A percentile compares a stretch with the other conserved stretches of the same genome.
Evolutionary conservation across 2,113 vertebrate genomes (phyloP).

Genomic region (Plotosus lineatus): DNA sequence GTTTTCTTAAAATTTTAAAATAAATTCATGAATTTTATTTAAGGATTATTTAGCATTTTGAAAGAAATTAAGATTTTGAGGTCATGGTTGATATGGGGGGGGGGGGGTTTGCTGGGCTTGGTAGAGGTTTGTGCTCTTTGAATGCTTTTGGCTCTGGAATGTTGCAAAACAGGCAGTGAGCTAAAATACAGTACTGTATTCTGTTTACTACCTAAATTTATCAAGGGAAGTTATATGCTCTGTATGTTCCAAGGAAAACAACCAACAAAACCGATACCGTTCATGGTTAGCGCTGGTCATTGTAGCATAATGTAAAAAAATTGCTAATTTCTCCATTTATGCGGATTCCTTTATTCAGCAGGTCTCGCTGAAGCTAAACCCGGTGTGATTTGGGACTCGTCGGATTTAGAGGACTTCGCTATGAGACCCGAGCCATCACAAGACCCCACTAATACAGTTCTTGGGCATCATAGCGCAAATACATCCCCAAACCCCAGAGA

Average conservation of each 20-base stretch:
- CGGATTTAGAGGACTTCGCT: conserved; percentile 20
- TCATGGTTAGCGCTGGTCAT: background rate
- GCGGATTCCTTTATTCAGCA: background rate
- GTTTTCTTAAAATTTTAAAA: too few species aligned
- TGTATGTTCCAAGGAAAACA: background rate
- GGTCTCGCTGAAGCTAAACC: conserved; percentile 38
- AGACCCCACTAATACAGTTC: conserved; percentile 6
- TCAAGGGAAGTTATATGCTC: background rate
- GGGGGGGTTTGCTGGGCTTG: too few species aligned
- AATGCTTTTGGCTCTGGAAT: too few species aligned
- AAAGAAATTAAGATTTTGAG: too few species aligned
- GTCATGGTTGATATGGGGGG: too few species aligned
- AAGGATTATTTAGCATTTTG: too few species aligned
- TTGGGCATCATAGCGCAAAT: conserved; percentile 12
- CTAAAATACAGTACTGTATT: background rate
- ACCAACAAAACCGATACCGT: background rate
- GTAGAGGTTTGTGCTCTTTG: too few species aligned
- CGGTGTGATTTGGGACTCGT: conserved; percentile 35
- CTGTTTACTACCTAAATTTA: background rate
- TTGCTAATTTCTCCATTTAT: background rate
- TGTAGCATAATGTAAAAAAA: background rate
- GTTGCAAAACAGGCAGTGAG: background rate
- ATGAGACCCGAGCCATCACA: conserved; percentile 21
- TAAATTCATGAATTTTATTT: too few species aligned
- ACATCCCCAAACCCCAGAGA: background rate